Evolutionary conservation across 2,888 invertebrate genomes (phyloP).

Genomic region (Chloroclystis v-ata): DNA sequence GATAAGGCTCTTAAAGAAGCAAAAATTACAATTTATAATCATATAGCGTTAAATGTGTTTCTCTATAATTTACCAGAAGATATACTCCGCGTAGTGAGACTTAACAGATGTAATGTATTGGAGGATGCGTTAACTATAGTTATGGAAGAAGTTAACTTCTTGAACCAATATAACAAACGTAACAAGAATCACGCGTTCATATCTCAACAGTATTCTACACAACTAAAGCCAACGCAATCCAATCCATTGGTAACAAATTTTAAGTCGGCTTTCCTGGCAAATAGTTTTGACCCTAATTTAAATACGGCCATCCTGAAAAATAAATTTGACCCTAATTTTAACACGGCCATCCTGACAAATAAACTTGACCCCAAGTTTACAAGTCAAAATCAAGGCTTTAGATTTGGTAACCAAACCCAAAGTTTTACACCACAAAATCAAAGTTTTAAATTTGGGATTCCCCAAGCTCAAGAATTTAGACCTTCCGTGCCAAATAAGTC

Average conservation of each 20-base stretch:
- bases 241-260: not conserved
- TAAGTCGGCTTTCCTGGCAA: too few species aligned
- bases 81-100: not conserved
- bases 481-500: too few species aligned
- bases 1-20: not conserved
- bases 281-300: too few species aligned
- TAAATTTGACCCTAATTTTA: too few species aligned
- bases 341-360: too few species aligned
- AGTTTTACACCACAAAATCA: too few species aligned
- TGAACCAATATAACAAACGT: not conserved
- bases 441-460: too few species aligned
- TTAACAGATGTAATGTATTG: not conserved
- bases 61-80: not conserved
- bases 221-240: not conserved
- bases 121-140: not conserved
- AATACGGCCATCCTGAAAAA: too few species aligned
- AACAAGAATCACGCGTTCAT: not conserved
- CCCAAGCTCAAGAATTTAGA: too few species aligned
- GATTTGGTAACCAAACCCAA: too few species aligned
- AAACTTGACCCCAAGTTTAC: too few species aligned
- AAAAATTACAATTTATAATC: not conserved
- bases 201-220: not conserved
- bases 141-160: not conserved
- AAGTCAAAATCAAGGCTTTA: too few species aligned
- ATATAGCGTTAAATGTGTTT: not conserved